Percentiles rank a stretch among this genome's conserved stretches.
phyloP scores from a whole-genome alignment of 2,113 vertebrate genomes.

The Chlorocebus sabaeus region DNA sequence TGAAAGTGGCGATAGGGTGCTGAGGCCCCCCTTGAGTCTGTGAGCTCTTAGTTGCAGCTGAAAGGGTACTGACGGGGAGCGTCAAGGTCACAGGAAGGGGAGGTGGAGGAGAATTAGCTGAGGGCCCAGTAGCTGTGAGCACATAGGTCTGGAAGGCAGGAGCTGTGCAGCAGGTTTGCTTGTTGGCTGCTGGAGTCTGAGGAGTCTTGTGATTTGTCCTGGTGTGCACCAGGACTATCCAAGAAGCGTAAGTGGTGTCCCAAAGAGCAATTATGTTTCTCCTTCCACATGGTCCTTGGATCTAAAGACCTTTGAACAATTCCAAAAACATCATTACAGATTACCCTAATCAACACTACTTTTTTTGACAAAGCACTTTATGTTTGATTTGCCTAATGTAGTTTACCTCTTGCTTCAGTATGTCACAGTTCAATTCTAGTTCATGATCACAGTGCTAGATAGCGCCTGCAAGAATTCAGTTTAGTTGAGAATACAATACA shows the following conservation, averaged over 20 bases:
- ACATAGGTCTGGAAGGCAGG: rapidly evolving
- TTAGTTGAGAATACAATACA: background rate
- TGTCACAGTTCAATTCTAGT: background rate
- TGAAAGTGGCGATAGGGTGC: background rate
- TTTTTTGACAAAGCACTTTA: background rate
- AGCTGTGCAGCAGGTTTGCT: rapidly evolving
- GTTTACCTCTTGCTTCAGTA: background rate
- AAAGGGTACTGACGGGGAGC: rapidly evolving
- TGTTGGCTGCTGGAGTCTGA: background rate
- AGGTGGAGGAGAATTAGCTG: rapidly evolving
- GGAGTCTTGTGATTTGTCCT: background rate
- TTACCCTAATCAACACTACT: rapidly evolving
- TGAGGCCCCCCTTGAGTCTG: too few relatives aligned
- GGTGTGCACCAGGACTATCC: too few relatives aligned
- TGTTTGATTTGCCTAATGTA: background rate
- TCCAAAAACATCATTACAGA: background rate
- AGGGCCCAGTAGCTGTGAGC: background rate
- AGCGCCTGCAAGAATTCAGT: background rate
- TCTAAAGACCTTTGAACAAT: background rate
- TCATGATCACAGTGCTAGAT: background rate
- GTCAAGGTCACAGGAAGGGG: too few relatives aligned
- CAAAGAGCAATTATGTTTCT: background rate
- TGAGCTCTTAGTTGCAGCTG: background rate
- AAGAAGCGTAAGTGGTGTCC: background rate
- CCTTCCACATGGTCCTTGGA: background rate